These are phyloP conservation scores for Neodontobutis hainanensis DNA, from an alignment of 2,113 vertebrate genomes.

Conservation along the genomic window DNA sequence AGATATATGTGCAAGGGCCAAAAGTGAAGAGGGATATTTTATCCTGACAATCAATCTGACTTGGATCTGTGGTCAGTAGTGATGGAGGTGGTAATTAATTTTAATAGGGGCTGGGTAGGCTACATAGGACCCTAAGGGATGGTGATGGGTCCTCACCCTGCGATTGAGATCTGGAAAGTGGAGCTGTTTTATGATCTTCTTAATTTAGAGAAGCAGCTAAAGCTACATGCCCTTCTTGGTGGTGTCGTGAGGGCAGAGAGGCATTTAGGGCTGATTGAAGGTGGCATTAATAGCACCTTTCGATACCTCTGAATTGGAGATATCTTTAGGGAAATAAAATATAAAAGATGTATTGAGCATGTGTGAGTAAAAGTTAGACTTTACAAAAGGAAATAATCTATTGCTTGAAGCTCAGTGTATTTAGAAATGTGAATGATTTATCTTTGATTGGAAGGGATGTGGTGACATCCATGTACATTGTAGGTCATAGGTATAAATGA, in stretches of 20 bases:
- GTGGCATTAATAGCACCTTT: slow-evolving; percentile 41
- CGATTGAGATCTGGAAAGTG: slow-evolving; percentile 68
- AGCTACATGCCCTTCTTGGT: slow-evolving; percentile 54
- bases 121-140: slow-evolving; percentile 50
- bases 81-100: slow-evolving; percentile 70
- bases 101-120: slow-evolving; percentile 62
- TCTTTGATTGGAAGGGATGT: slow-evolving; percentile 61
- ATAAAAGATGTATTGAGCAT: slow-evolving; percentile 19
- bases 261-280: slow-evolving; percentile 55
- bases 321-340: slow-evolving; percentile 10
- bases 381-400: slow-evolving; percentile 22
- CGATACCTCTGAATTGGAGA: neutral
- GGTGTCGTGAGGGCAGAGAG: slow-evolving; percentile 56
- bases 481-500: slow-evolving; percentile 68
- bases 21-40: slow-evolving; percentile 67
- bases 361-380: slow-evolving; percentile 2
- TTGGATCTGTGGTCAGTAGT: slow-evolving; percentile 55
- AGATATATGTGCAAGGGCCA: slow-evolving; percentile 66
- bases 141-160: slow-evolving; percentile 61
- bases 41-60: slow-evolving; percentile 58
- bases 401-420: slow-evolving; percentile 16
- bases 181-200: slow-evolving; percentile 67
- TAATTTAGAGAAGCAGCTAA: slow-evolving; percentile 75
- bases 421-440: slow-evolving; percentile 46
- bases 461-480: slow-evolving; percentile 62